Conservation (phyloP, 2,113 vertebrate genomes). For the Nibea albiflora region DNA sequence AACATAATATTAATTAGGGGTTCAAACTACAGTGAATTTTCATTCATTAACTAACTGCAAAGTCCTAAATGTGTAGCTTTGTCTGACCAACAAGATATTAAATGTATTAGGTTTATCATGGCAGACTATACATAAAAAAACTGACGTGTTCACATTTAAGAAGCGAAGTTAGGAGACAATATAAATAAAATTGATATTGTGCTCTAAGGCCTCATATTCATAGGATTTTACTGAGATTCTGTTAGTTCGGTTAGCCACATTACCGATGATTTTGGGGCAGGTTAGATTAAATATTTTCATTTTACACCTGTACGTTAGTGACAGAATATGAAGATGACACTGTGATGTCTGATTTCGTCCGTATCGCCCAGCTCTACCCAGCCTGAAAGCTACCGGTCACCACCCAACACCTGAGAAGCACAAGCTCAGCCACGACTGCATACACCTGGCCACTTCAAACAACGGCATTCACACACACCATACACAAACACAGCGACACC, state of each 20-base stretch:
- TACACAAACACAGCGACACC: slow-evolving; percentile 35
- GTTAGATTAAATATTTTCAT: not conserved
- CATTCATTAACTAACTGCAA: not conserved
- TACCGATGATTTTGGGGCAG: not conserved
- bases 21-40: not conserved
- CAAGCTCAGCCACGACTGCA: slow-evolving; percentile 67
- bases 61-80: no score
- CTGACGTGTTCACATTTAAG: no score
- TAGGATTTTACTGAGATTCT: not conserved
- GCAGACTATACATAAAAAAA: no score
- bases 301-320: not conserved
- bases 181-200: not conserved
- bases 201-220: not conserved
- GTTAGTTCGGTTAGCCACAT: not conserved
- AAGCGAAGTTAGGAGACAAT: no score
- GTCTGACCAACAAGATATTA: not conserved
- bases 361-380: slow-evolving; percentile 31
- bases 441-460: slow-evolving; percentile 38
- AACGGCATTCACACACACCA: slow-evolving; percentile 57
- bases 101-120: not conserved
- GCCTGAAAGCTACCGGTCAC: slow-evolving; percentile 13
- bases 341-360: not conserved
- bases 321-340: not conserved
- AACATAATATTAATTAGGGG: not conserved
- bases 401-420: slow-evolving; percentile 30